Base-by-base conservation (phyloP, 1,140 invertebrate species). In the Drosophila athabasca region DNA sequence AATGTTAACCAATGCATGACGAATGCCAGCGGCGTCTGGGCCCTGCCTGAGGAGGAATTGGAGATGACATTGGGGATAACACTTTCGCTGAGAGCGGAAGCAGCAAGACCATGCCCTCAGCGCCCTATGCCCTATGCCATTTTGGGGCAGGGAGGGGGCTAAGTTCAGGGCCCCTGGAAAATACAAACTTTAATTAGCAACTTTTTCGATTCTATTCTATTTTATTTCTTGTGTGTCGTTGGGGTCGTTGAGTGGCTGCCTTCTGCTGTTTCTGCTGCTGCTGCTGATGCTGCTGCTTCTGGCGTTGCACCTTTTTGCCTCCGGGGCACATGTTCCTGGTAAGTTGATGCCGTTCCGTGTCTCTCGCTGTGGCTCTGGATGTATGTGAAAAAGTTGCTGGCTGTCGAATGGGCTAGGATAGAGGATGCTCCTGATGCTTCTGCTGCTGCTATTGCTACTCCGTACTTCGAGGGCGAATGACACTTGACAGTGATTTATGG, bases 401-500 rank as follows among this genome's bases (percentile, higher is more conserved):
- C 53, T 65, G 44, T 9, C 46, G 53, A 39, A 46, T 70, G 43
- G 45, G 51, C 62, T 74, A 65, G 78, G 71, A 79, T 82, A 87
- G 82, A 87, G 78, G 4, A 39, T 11, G 35, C 11, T 39, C 35
- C 35, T 13, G 69, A 87, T 82, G 66, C 62, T 60, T n/a, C 35
- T 55, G 43, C 48, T 62, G 29, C 61, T 57, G 60, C 62, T 82
- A 62, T 58, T 60, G 19, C 35, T 59, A 44, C 53, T 69, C 11
- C 11, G 29, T 57, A 49, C 62, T 76, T 62, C 55, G 59, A 66
- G 72, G 53, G 90, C 90, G 82, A 91, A 90, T 91, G 90, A 91
- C 90, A 88, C 88, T 91, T 91, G 90, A 91, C 90, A 91, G 90
- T 91, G 90, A 91, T 91, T 91, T 91, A 91, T 91, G 79, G 74